Conservation (phyloP, 2,888 invertebrate species). For the Drosophila rellima region DNA sequence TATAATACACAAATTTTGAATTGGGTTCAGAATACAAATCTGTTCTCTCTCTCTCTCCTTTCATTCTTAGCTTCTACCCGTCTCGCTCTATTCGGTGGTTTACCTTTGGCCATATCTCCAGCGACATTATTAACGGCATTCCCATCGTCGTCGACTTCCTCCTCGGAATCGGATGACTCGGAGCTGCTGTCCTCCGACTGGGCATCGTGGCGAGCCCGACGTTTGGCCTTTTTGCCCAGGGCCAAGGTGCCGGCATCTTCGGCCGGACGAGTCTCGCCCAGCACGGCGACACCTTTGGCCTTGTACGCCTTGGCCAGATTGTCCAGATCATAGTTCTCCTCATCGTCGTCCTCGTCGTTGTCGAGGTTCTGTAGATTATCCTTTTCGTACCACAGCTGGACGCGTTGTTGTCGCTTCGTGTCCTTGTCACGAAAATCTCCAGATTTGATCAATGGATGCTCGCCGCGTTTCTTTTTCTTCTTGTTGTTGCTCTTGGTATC, state of each 20-base stretch:
- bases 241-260: slow-evolving; percentile 24
- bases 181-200: slow-evolving; percentile 65
- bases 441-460: slow-evolving; percentile 92
- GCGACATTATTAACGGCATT: slow-evolving; percentile 41
- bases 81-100: slow-evolving; percentile 9
- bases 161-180: slow-evolving; percentile 76
- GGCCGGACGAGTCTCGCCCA: slow-evolving; percentile 76
- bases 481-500: slow-evolving; percentile 75
- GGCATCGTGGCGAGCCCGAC: slow-evolving; percentile 80
- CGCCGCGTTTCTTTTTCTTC: slow-evolving; percentile 81
- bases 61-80: too few relatives aligned
- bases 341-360: slow-evolving; percentile 94
- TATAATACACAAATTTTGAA: too few relatives aligned
- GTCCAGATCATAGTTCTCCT: slow-evolving; percentile 95
- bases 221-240: slow-evolving; percentile 83
- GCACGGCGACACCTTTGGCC: slow-evolving; percentile 88
- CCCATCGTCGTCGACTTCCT: slow-evolving; percentile 68
- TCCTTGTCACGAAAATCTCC: slow-evolving; percentile 91
- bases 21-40: too few relatives aligned
- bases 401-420: slow-evolving; percentile 91
- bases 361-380: slow-evolving; percentile 90
- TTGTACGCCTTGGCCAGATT: slow-evolving; percentile 90
- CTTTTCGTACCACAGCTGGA: slow-evolving; percentile 95
- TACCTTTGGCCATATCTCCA: slow-evolving; percentile 73
- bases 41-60: too few relatives aligned